Base-by-base conservation (phyloP, 2,797 vertebrate genomes). In the Lindbergichthys nudifrons region DNA sequence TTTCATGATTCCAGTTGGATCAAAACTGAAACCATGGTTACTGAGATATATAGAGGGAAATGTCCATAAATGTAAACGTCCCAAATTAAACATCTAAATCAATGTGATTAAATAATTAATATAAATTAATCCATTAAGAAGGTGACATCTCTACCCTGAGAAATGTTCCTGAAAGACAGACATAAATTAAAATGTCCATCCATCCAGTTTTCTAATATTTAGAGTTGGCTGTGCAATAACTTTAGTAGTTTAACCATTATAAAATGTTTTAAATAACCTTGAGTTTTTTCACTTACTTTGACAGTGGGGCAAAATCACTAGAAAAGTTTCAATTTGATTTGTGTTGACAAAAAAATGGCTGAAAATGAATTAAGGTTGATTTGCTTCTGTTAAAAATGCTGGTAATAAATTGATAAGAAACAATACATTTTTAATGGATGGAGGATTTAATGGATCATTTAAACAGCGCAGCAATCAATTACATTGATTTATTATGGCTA, bases 401-500 rank as follows among this genome's bases (percentile, higher is more conserved):
- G 7, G 9, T 1, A 41, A 30, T 48, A 18, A 62, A 46, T 57
- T 6, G 9, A 15, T 19, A 9, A 23, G 51, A 65, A 23, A 26
- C 13, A 15, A 53, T 26, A 26, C 6, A n/a, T n/a, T n/a, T n/a
- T n/a, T n/a, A n/a, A n/a, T n/a, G n/a, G n/a, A n/a, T n/a, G n/a
- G 16, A 10, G 26, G 53, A 56, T 36, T 56, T 0, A 32, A 9
- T 19, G 60, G 18, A 19, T 59, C 18, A 62, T 50, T 72, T 26
- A 7, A 30, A 57, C 26, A 67, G 30, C 1, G 0, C 14, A 56
- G 32, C 14, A 53, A 68, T 77, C 11, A 61, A 57, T 76, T n/a
- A 32, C 10, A 74, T 47, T 12, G 30, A 75, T 16, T 13, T 64
- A 70, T 69, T 52, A 16, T 63, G 58, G 46, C n/a, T 46, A 64